Percentiles rank a stretch among this genome's conserved stretches.
These are phyloP conservation scores for Oncorhynchus nerka DNA, from an alignment of 2,113 vertebrate species.

Conservation along the genomic window DNA sequence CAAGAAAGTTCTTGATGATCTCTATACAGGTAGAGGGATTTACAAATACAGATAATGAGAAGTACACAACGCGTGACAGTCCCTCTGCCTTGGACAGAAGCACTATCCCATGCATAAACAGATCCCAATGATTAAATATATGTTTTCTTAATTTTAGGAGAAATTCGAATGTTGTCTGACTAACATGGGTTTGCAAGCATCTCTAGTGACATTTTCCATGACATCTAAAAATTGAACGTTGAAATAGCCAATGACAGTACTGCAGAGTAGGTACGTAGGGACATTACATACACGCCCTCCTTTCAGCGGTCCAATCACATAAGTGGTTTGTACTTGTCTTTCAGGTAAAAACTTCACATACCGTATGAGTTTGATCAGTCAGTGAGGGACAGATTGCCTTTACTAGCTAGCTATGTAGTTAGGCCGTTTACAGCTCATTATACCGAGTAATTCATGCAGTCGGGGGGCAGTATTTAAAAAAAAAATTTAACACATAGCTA, in stretches of 20 bases:
- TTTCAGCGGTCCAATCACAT: slow-evolving; percentile 43
- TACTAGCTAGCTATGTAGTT: slow-evolving; percentile 45
- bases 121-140: no score
- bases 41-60: no score
- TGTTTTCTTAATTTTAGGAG: no score
- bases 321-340: neutral
- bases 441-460: slow-evolving; percentile 28
- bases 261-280: neutral
- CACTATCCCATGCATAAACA: no score
- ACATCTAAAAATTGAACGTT: slow-evolving; percentile 15
- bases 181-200: neutral
- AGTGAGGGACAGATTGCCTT: neutral
- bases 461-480: no score
- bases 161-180: no score
- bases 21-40: no score
- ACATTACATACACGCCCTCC: neutral
- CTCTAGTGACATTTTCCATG: slow-evolving; percentile 16
- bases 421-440: neutral
- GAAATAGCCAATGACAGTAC: slow-evolving; percentile 37
- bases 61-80: no score
- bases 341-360: slow-evolving; percentile 15
- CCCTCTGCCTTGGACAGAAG: no score
- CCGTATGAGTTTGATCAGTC: neutral
- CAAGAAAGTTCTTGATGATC: no score
- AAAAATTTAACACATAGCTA: neutral